Evolutionary conservation across 2,113 vertebrate species (phyloP).

Genomic region (Australoheros scitulus): DNA sequence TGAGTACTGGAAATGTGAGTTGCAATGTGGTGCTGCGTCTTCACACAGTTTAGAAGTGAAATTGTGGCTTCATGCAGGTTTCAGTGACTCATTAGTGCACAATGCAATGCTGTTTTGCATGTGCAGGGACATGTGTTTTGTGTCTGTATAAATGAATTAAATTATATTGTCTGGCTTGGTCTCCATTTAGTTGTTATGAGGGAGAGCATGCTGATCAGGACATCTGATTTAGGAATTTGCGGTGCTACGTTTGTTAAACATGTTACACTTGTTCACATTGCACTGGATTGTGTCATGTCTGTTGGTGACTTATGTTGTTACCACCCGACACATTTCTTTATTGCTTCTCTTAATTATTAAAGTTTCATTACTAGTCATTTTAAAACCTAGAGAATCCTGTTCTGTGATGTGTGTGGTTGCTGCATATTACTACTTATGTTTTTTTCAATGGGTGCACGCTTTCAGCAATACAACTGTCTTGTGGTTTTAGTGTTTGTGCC

Average conservation of each 20-base stretch:
- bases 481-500: neutral
- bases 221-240: neutral
- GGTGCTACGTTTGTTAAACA: neutral
- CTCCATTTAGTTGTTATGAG: neutral
- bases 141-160: neutral
- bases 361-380: neutral
- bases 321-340: neutral
- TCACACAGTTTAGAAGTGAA: neutral
- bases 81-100: neutral
- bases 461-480: neutral
- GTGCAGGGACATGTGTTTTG: neutral
- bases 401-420: neutral
- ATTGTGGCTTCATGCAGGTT: neutral
- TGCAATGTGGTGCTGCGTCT: neutral
- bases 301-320: neutral
- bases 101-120: neutral
- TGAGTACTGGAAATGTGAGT: slow-evolving; percentile 69
- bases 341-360: neutral
- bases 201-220: neutral
- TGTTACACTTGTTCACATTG: neutral
- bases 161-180: neutral
- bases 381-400: neutral
- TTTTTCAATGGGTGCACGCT: neutral
- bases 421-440: neutral
- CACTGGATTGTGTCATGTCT: neutral